Conservation (phyloP, 2,797 vertebrate species). For the Alosa sapidissima region DNA sequence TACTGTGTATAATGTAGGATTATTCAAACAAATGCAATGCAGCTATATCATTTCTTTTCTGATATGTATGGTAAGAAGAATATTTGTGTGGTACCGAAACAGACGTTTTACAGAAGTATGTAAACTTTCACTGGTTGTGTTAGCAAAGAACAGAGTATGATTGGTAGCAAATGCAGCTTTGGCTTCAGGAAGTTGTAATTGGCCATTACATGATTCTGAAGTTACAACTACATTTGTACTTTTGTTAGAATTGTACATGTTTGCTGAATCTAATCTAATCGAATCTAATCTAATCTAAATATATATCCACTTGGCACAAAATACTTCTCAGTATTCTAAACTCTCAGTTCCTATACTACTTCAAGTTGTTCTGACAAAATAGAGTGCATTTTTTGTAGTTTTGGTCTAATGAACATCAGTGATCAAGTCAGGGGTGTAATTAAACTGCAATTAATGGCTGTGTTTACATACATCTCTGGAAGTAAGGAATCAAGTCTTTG, state of each 20-base stretch:
- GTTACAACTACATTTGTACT: not conserved
- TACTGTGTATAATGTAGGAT: not conserved
- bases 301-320: not conserved
- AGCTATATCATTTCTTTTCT: not conserved
- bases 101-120: not conserved
- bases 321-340: not conserved
- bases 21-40: not conserved
- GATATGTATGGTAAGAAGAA: not conserved
- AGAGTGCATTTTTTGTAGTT: not conserved
- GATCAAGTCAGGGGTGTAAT: constrained; percentile 11
- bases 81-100: not conserved
- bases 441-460: not conserved
- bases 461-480: not conserved
- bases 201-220: not conserved
- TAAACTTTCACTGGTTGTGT: not conserved
- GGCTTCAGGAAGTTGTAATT: not conserved
- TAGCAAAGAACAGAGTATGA: not conserved
- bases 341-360: not conserved
- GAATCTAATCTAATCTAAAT: too few species aligned
- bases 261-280: not conserved
- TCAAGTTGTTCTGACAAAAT: not conserved
- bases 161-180: not conserved
- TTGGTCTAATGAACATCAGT: not conserved
- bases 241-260: not conserved
- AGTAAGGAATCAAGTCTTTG: not conserved